Base-by-base conservation (phyloP, 1,140 invertebrate species). In the Monomorium pharaonis region DNA sequence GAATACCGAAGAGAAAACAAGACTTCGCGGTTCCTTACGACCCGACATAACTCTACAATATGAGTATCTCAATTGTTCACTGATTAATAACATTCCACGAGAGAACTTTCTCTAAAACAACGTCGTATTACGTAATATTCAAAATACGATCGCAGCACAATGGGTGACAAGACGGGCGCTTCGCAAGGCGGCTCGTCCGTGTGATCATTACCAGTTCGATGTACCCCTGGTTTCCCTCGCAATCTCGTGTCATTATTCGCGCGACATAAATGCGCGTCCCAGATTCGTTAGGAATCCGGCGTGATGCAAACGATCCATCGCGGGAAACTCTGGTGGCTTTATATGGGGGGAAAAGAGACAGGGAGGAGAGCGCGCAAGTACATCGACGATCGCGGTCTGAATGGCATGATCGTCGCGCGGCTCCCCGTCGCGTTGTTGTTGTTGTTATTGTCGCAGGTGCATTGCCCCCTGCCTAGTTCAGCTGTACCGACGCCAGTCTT, bases 371-470 rank as follows among this genome's bases (percentile, higher is more conserved):
- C 33, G 7, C 54, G 16, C 67, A 27, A 85, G 87, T 75, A 81
- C 89, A 89, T 69, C 56, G 77, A 63, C 56, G 77, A 56, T 77
- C 18, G 67, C 37, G 30, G 9, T 42, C 37, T 65, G 62, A 65
- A 65, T 65, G 33, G 63, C 63, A 44, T 16, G n/a, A 65, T 77
- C 63, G 86, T 84, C 90, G n/a, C 10, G 37, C n/a, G 21, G 1
- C 14, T 6, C 65, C 49, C 49, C 72, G 70, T 54, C 56, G 58
- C 47, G 10, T 14, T 10, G 83, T 72, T 86, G 63, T 91, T 91
- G 91, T 92, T 92, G 91, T 92, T 93, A 91, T 93, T 92, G 90
- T 93, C 88, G 85, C 89, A 92, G 89, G 94, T 93, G 90, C 93
- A 92, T 93, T 94, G 93, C 92, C 92, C 93, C 87, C 88, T 85